Base-by-base conservation (phyloP, 37 sponge, comb jelly and placozoan genomes). In the Sycon ciliatum region DNA sequence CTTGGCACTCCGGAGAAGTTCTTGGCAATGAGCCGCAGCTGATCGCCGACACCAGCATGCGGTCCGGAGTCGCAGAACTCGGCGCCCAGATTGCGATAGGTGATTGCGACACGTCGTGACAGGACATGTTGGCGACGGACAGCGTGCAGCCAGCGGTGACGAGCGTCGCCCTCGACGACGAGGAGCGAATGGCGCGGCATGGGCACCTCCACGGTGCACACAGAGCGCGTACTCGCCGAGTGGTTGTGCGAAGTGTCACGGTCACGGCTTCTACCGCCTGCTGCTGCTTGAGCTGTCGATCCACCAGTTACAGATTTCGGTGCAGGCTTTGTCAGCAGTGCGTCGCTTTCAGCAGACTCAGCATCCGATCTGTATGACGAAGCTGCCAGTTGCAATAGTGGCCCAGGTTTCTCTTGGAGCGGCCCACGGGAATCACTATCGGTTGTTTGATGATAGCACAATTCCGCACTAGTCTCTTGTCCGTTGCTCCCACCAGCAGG, bases 81-180 rank as follows among this genome's bases (percentile, higher is more conserved):
- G 0, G 39, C 34, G 26, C 87, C 68, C 26, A 97, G 78, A 65
- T 97, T 94, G 38, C 99, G 73, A 13, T 92, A 73, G 1, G 99
- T 97, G 13, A 92, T 70, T 0, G 79, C 81, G n/a, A 97, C 55
- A 69, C 99, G 76, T 22, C 86, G 70, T 6, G 39, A 68, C 2
- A 33, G 26, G 20, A 97, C 82, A 55, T 92, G 74, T 24, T 86
- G 65, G 36, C 92, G 68, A 38, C 68, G 52, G 6, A 97, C 89
- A 23, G 87, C 84, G 56, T 97, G 99, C 30, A 79, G 42, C 99
- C 99, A 97, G 7, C 3, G 5, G 74, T 89, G 56, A 18, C 99
- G 67, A 1, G 93, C 85, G 16, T 29, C 54, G 0, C 93, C 94
- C 37, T 36, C 31, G 9, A 97, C 85, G 6, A 86, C 69, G 32